These are phyloP conservation scores for Rhynchotus rufescens DNA, from an alignment of 2,797 vertebrate species.

Conservation along the genomic window DNA sequence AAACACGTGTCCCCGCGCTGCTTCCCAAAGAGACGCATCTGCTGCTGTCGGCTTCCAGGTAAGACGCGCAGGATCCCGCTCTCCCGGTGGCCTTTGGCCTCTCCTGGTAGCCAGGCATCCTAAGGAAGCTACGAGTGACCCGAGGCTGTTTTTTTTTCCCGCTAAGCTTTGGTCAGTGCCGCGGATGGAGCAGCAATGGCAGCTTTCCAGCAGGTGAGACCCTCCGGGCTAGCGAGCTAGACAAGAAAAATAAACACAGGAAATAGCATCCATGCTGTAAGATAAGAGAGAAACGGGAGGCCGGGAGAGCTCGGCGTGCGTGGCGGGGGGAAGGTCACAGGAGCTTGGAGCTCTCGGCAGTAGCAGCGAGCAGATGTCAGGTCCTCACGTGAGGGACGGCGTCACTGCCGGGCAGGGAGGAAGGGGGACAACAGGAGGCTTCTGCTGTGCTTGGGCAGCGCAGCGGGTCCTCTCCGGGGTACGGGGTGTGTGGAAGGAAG, in stretches of 20 bases:
- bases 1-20: neutral
- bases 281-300: neutral
- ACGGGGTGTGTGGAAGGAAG: neutral
- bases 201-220: slow-evolving; percentile 66
- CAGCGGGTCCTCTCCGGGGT: neutral
- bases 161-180: neutral
- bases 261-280: slow-evolving; percentile 18
- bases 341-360: neutral
- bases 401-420: neutral
- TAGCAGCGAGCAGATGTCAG: neutral
- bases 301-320: neutral
- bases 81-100: slow-evolving; percentile 17
- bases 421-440: neutral
- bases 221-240: slow-evolving; percentile 8
- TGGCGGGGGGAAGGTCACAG: neutral
- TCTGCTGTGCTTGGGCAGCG: neutral
- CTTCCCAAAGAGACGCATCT: neutral
- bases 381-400: neutral
- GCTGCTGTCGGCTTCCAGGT: slow-evolving; percentile 37
- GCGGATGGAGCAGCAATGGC: slow-evolving; percentile 18
- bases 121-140: slow-evolving; percentile 36
- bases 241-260: slow-evolving; percentile 60
- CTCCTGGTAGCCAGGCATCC: neutral
- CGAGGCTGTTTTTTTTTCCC: neutral
- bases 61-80: neutral